Evolutionary conservation across 2,888 invertebrate species (phyloP), one percentile per base, ranked within the genome.

Genomic region (Carabus problematicus): DNA sequence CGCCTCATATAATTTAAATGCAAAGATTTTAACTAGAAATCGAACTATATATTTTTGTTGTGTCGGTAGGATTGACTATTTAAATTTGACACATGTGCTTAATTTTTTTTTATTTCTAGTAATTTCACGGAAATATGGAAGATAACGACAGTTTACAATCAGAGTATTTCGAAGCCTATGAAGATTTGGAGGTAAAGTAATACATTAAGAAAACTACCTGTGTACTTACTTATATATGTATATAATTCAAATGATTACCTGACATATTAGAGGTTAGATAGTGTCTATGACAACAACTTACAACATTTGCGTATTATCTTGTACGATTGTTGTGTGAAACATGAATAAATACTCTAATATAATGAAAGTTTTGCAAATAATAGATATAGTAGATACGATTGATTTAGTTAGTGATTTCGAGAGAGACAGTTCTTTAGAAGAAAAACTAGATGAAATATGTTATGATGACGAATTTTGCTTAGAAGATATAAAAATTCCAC

Each of bases 141-240:
- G 29, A 59, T 62, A 55, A 42, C 16, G 54, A 55, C 41, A 43
- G 43, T 16, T 3, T 43, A 43, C 40, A 42, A 16, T 8, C 9
- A 16, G 80, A 84, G 69, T 92, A 92, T 79, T 92, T 91, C 80
- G 79, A 85, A 41, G 89, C 90, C 75, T 93, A 93, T 77, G 90
- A 90, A 78, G 87, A 92, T 79, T 82, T 92, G 70, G 89, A 93
- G 84, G 94, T 93, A 83, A 80, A 79, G 6, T 11, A 12, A 12
- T 47, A 45, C 14, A n/a, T 56, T 56, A 56, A 6, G 56, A 55
- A 16, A n/a, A n/a, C n/a, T n/a, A n/a, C n/a, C 49, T 47, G 9
- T 16, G 12, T 12, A 47, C 16, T 47, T 14, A 7, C 7, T 19
- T 18, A 54, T 54, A 8, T 18, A 54, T 54, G n/a, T n/a, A 11